A percentile compares a stretch with the other conserved stretches of the same genome.
These are phyloP conservation scores for Pachyramphus minor DNA, from an alignment of 2,113 vertebrate species.

Conservation along the genomic window DNA sequence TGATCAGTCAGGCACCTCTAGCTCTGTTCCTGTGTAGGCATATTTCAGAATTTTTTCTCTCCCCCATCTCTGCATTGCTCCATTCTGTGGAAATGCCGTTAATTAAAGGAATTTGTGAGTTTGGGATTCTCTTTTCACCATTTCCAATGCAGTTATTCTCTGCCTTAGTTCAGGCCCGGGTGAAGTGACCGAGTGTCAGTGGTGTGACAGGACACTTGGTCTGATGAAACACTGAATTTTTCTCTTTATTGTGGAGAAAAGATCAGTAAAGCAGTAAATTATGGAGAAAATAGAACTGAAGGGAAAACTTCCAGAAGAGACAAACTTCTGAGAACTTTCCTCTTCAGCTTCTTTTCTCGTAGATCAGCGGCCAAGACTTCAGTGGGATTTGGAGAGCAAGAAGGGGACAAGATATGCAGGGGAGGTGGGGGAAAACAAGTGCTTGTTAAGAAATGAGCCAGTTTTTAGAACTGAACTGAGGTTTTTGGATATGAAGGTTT, in stretches of 20 bases:
- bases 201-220: background rate
- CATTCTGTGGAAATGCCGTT: background rate
- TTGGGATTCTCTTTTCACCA: background rate
- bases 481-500: background rate
- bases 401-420: background rate
- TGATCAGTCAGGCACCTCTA: background rate
- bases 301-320: background rate
- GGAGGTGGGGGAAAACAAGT: background rate
- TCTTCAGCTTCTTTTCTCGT: background rate
- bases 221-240: background rate
- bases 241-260: background rate
- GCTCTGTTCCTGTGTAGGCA: background rate
- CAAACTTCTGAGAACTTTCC: background rate
- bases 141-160: background rate
- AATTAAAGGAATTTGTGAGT: background rate
- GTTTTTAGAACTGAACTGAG: background rate
- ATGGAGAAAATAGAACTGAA: background rate
- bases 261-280: background rate
- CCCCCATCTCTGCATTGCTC: background rate
- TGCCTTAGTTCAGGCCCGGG: background rate
- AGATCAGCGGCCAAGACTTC: background rate
- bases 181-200: background rate
- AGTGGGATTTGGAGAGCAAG: background rate
- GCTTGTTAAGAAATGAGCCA: background rate
- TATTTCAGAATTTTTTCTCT: background rate